These are phyloP conservation scores for Sarcophaga rosellei DNA, from an alignment of 2,888 invertebrate genomes.

Conservation along the genomic window DNA sequence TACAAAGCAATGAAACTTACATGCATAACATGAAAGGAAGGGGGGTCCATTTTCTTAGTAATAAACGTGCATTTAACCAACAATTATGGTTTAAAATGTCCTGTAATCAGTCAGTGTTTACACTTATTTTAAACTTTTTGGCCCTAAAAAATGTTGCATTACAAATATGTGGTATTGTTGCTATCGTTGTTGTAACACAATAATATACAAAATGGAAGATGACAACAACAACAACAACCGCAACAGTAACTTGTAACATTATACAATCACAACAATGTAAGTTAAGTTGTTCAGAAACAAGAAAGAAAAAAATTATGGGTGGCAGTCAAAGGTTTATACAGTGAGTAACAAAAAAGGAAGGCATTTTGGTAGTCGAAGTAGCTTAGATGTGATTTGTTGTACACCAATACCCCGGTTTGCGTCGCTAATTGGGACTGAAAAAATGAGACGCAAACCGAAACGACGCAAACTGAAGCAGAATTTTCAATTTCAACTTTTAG, in stretches of 20 bases:
- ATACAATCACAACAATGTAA: not conserved
- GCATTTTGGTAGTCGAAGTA: too few relatives aligned
- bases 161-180: not conserved
- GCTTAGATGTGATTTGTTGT: too few relatives aligned
- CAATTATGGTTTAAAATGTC: constrained; percentile 76
- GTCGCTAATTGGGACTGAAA: too few relatives aligned
- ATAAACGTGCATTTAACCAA: constrained; percentile 75
- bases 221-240: not conserved
- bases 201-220: not conserved
- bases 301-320: too few relatives aligned
- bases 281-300: not conserved
- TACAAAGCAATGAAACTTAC: too few relatives aligned
- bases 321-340: too few relatives aligned
- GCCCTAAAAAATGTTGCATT: constrained; percentile 54
- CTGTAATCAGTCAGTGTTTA: constrained; percentile 79
- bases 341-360: too few relatives aligned
- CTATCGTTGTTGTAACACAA: constrained; percentile 19
- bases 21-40: too few relatives aligned
- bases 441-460: too few relatives aligned
- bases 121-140: constrained; percentile 69
- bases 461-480: too few relatives aligned
- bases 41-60: constrained; percentile 44
- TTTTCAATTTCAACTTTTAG: too few relatives aligned
- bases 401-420: too few relatives aligned
- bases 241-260: constrained; percentile 1